A percentile compares a stretch with the other conserved stretches of the same genome.
Evolutionary conservation across 1,140 invertebrate genomes (phyloP).

Genomic region (Bombus confusus): DNA sequence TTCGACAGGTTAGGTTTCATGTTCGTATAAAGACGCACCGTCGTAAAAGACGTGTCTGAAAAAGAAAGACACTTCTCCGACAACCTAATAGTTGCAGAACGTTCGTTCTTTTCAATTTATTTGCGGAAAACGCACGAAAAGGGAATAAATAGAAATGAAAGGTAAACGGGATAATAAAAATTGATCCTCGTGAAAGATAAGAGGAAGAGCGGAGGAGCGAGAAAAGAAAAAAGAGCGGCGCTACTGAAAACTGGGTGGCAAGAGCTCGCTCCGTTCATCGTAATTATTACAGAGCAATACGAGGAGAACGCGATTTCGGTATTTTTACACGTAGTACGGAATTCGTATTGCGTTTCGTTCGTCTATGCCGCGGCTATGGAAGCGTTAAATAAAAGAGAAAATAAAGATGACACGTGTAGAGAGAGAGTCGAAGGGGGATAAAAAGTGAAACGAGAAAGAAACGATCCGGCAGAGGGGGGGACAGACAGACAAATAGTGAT

Average conservation of each 20-base stretch:
- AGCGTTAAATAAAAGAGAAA: not conserved
- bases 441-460: conserved; percentile 3
- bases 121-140: not conserved
- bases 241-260: not conserved
- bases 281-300: not conserved
- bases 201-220: not conserved
- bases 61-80: too few relatives aligned
- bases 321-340: not conserved
- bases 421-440: not conserved
- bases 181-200: not conserved
- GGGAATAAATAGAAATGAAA: not conserved
- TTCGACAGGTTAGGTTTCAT: too few relatives aligned
- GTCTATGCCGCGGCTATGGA: not conserved
- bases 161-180: not conserved
- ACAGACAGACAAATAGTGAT: not conserved
- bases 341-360: not conserved
- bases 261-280: not conserved
- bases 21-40: too few relatives aligned
- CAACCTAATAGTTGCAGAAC: not conserved
- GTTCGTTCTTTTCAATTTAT: not conserved
- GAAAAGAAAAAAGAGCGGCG: not conserved
- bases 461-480: not conserved
- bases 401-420: not conserved
- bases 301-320: not conserved
- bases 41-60: too few relatives aligned